phyloP scores from a whole-genome alignment of 2,797 vertebrate genomes.

The Cryptoprocta ferox region DNA sequence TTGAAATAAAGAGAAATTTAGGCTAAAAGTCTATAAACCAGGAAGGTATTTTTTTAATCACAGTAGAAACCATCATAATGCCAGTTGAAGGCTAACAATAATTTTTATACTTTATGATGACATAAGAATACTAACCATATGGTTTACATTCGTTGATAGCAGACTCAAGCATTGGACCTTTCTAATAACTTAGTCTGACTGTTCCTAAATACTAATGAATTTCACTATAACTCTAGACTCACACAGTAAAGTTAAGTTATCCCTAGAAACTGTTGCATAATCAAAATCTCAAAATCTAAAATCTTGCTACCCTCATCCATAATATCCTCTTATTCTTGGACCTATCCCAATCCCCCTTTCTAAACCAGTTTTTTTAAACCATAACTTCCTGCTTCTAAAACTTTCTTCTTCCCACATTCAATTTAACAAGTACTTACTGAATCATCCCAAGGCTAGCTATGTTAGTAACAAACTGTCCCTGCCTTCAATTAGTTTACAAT shows the following conservation, averaged over 20 bases:
- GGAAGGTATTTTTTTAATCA: slow-evolving; percentile 33
- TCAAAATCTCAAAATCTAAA: slow-evolving; percentile 45
- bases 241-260: slow-evolving; percentile 44
- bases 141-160: neutral
- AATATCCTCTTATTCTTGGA: slow-evolving; percentile 34
- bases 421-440: slow-evolving; percentile 5
- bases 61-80: neutral
- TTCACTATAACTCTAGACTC: neutral
- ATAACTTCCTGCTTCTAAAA: neutral
- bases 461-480: slow-evolving; percentile 5
- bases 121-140: neutral
- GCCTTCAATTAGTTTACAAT: neutral
- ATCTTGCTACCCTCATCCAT: neutral
- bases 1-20: slow-evolving; percentile 28
- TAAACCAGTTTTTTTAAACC: neutral
- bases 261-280: neutral
- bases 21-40: neutral
- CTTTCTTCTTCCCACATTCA: neutral
- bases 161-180: neutral
- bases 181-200: neutral
- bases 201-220: slow-evolving; percentile 1
- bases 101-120: slow-evolving; percentile 34
- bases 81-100: neutral
- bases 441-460: neutral
- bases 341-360: neutral